These are phyloP conservation scores for Aleiodes testaceus DNA, from an alignment of 2,888 invertebrate genomes.

Conservation along the genomic window DNA sequence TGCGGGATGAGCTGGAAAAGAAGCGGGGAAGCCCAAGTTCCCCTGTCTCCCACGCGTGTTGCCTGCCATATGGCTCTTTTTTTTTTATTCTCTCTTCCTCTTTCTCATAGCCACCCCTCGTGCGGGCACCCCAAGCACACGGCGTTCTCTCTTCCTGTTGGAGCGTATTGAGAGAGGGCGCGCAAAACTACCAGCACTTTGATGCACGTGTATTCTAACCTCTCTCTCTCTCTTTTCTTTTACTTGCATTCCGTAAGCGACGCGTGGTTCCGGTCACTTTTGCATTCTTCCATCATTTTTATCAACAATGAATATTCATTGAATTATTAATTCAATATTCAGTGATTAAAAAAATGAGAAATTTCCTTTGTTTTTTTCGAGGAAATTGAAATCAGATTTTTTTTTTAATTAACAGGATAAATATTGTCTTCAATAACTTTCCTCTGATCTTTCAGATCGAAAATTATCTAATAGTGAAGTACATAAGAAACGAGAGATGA, in stretches of 20 bases:
- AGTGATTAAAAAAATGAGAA: not conserved
- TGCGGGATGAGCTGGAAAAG: conserved; percentile 38
- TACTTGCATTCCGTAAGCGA: conserved; percentile 31
- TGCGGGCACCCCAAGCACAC: conserved; percentile 32
- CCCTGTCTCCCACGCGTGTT: conserved; percentile 64
- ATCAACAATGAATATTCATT: not conserved
- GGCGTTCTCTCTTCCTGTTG: conserved; percentile 22
- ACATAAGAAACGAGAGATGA: not conserved
- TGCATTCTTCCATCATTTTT: not conserved
- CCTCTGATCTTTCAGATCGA: conserved; percentile 17
- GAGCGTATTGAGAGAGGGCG: conserved; percentile 18
- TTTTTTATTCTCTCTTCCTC: conserved; percentile 40
- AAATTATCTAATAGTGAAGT: conserved; percentile 1
- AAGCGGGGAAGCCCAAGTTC: conserved; percentile 59
- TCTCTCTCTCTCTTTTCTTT: not conserved
- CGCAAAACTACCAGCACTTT: conserved; percentile 19
- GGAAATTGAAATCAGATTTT: not conserved
- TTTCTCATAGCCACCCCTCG: conserved; percentile 42
- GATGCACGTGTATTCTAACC: conserved; percentile 37
- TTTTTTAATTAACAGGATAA: not conserved
- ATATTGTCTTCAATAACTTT: not conserved
- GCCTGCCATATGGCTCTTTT: conserved; percentile 68
- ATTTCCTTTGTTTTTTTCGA: not conserved
- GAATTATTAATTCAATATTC: not conserved
- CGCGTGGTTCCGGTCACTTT: conserved; percentile 27